Evolutionary conservation across 2,113 vertebrate genomes (phyloP).

Genomic region (Uropsilus gracilis): DNA sequence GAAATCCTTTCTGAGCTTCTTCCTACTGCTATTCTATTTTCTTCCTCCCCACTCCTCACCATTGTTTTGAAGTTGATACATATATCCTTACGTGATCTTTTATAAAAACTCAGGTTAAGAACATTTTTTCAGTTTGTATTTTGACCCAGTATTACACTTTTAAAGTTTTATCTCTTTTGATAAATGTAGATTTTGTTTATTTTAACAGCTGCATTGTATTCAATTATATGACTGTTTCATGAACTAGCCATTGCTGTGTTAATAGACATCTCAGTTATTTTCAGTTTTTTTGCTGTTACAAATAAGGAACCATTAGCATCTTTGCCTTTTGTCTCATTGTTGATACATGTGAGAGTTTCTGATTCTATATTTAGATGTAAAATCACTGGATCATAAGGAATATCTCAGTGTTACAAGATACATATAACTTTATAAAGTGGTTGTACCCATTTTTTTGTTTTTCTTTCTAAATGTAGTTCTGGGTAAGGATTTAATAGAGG

Average conservation of each 20-base stretch:
- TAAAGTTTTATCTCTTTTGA: not conserved
- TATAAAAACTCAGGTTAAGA: not conserved
- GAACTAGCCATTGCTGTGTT: not conserved
- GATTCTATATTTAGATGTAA: not conserved
- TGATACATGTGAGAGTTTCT: not conserved
- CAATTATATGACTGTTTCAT: not conserved
- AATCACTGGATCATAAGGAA: not conserved
- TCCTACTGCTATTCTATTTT: not conserved
- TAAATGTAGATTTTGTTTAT: not conserved
- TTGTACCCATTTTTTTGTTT: not conserved
- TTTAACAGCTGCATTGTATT: not conserved
- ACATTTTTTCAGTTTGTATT: not conserved
- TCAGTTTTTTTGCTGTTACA: not conserved
- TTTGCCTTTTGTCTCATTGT: not conserved
- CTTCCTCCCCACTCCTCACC: not conserved
- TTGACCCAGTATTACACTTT: slow-evolving; percentile 20
- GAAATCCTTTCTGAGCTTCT: not conserved
- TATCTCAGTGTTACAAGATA: not conserved
- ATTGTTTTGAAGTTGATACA: not conserved
- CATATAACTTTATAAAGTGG: not conserved
- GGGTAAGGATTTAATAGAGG: not conserved
- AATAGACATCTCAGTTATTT: not conserved
- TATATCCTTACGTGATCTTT: too few relatives aligned
- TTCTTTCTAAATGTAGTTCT: not conserved
- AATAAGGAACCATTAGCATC: not conserved